These are phyloP conservation scores for Acinonyx jubatus DNA, from an alignment of 2,113 vertebrate genomes.

Conservation along the genomic window DNA sequence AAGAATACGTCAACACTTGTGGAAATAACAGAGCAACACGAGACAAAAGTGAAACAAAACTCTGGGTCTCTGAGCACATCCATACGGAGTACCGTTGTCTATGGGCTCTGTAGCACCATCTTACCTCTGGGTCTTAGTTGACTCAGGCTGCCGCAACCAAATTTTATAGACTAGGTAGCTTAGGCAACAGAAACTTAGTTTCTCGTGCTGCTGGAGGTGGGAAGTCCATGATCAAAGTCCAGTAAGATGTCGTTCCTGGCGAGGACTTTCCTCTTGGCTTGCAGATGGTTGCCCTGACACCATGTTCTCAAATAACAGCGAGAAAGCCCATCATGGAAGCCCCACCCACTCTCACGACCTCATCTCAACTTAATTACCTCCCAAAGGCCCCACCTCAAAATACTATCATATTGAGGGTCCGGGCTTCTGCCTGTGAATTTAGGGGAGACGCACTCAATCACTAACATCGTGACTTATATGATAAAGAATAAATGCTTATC, in stretches of 20 bases:
- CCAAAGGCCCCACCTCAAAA: neutral
- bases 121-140: rapidly evolving
- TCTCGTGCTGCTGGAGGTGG: neutral
- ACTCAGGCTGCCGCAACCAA: neutral
- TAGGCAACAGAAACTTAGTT: neutral
- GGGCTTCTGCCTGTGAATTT: too few relatives aligned
- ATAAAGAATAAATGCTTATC: neutral
- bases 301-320: rapidly evolving
- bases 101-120: rapidly evolving
- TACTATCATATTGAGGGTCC: neutral
- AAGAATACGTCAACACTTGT: neutral
- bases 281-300: rapidly evolving
- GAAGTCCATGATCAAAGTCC: too few relatives aligned
- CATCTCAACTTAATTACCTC: neutral
- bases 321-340: rapidly evolving
- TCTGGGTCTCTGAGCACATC: rapidly evolving
- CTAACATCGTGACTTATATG: rapidly evolving
- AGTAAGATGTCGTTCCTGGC: neutral
- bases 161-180: rapidly evolving
- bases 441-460: rapidly evolving
- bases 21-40: rapidly evolving
- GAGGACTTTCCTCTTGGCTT: neutral
- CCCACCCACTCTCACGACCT: too few relatives aligned
- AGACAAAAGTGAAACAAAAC: too few relatives aligned
- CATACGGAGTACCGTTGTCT: rapidly evolving